Percentiles rank a stretch among this genome's conserved stretches.
Conservation (phyloP, 2,888 invertebrate species). For the Ecliptopera silaceata region DNA sequence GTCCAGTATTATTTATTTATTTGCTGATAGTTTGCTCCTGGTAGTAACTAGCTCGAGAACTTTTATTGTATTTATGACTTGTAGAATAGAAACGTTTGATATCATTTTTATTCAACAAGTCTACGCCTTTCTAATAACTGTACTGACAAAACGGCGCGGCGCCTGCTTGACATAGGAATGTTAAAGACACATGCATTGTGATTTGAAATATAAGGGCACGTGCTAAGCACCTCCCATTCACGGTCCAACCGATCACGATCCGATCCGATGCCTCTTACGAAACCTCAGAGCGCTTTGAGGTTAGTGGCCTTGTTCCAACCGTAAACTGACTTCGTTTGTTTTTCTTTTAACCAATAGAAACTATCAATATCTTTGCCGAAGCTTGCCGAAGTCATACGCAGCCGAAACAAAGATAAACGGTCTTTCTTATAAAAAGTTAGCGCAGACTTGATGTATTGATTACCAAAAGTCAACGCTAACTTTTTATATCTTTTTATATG, state of each 20-base stretch:
- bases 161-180: slow-evolving; percentile 39
- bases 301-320: slow-evolving; percentile 3
- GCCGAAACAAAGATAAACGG: too few relatives aligned
- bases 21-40: too few relatives aligned
- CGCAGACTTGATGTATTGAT: too few relatives aligned
- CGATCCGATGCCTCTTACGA: slow-evolving; percentile 35
- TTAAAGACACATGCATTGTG: slow-evolving; percentile 36
- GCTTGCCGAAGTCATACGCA: too few relatives aligned
- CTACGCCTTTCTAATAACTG: slow-evolving; percentile 26
- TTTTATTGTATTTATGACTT: too few relatives aligned
- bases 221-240: slow-evolving; percentile 37
- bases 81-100: too few relatives aligned
- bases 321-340: slow-evolving; percentile 4
- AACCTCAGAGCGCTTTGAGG: slow-evolving; percentile 22
- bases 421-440: too few relatives aligned
- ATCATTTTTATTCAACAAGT: slow-evolving; percentile 1
- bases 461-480: too few relatives aligned
- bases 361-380: background rate
- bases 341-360: background rate
- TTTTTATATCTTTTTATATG: too few relatives aligned
- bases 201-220: slow-evolving; percentile 35
- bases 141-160: slow-evolving; percentile 28
- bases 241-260: slow-evolving; percentile 42
- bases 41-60: too few relatives aligned
- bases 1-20: too few relatives aligned